phyloP scores from a whole-genome alignment of 2,888 invertebrate species.

The Himalopsyche anomala region DNA sequence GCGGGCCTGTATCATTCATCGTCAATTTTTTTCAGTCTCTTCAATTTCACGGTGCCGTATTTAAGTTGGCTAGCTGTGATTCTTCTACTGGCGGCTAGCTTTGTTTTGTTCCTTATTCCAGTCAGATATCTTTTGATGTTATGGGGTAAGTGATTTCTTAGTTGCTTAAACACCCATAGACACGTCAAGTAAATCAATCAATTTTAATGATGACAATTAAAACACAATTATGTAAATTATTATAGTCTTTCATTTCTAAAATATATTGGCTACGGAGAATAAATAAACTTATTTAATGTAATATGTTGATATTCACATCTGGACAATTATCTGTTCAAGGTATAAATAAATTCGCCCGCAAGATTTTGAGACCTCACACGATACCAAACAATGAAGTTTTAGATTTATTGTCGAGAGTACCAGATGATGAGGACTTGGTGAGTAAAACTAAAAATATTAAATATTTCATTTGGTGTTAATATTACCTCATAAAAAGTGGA shows the following conservation, averaged over 20 bases:
- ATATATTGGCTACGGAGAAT: too few relatives aligned
- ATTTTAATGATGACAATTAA: neutral
- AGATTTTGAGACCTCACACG: slow-evolving; percentile 93
- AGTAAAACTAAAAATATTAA: slow-evolving; percentile 68
- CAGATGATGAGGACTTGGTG: slow-evolving; percentile 95
- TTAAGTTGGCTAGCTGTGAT: slow-evolving; percentile 94
- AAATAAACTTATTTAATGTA: too few relatives aligned
- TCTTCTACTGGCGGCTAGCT: slow-evolving; percentile 82
- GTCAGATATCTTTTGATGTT: slow-evolving; percentile 91
- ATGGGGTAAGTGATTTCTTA: slow-evolving; percentile 81
- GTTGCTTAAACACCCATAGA: too few relatives aligned
- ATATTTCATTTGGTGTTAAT: too few relatives aligned
- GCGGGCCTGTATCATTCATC: too few relatives aligned
- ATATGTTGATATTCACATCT: slow-evolving; percentile 30
- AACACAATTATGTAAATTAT: neutral
- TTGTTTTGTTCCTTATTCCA: slow-evolving; percentile 93
- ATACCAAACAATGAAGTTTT: slow-evolving; percentile 98
- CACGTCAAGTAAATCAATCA: neutral
- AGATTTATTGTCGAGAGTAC: slow-evolving; percentile 95
- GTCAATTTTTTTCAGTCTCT: slow-evolving; percentile 86
- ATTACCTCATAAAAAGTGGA: too few relatives aligned
- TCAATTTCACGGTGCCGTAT: slow-evolving; percentile 98
- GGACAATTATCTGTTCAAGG: slow-evolving; percentile 68
- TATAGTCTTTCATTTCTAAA: too few relatives aligned
- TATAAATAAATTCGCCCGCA: slow-evolving; percentile 95